Evolutionary conservation across 2,113 vertebrate genomes (phyloP).

Genomic region (Oplegnathus fasciatus): DNA sequence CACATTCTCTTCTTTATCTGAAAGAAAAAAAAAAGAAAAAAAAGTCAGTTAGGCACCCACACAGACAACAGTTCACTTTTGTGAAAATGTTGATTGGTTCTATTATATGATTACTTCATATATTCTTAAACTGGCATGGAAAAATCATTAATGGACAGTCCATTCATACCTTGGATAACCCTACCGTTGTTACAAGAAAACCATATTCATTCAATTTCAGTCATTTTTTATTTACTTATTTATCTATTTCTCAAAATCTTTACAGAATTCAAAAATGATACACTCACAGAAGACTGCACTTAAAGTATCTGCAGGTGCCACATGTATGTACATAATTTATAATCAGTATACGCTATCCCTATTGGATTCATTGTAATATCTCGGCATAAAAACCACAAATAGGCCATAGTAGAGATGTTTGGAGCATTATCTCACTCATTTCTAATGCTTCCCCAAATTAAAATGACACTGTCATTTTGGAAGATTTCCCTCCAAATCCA

Average conservation of each 20-base stretch:
- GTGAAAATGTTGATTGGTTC: not conserved
- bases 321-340: not conserved
- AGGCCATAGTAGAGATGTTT: not conserved
- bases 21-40: not conserved
- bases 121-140: not conserved
- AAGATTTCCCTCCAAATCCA: not conserved
- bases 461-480: not conserved
- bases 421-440: not conserved
- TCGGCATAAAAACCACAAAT: too few species aligned
- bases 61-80: not conserved
- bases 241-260: not conserved
- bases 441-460: not conserved
- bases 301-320: not conserved
- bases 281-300: too few species aligned
- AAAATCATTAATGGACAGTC: not conserved
- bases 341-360: too few species aligned
- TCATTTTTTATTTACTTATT: not conserved
- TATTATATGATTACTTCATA: not conserved
- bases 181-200: not conserved
- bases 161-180: not conserved
- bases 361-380: too few species aligned
- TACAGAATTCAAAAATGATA: not conserved
- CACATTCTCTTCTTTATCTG: conserved; percentile 66
- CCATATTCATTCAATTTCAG: not conserved
- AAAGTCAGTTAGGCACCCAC: not conserved